Conservation (phyloP, 2,797 vertebrate genomes). For the Delichon dasypus region DNA sequence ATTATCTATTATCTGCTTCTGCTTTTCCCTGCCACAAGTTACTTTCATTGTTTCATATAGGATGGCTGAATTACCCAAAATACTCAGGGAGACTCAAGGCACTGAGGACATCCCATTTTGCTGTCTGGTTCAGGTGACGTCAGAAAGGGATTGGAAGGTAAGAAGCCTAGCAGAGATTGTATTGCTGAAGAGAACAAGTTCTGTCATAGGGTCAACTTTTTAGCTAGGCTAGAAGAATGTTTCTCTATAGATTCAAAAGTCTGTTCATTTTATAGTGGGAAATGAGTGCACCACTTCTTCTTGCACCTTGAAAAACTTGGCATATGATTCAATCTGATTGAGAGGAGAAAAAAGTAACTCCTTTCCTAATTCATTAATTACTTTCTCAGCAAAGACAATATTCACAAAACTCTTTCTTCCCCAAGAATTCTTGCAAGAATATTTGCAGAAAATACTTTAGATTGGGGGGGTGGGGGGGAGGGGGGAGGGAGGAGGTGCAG, state of each 20-base stretch:
- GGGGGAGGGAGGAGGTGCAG: too few species aligned
- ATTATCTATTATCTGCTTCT: neutral
- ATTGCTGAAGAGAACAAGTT: neutral
- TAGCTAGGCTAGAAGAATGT: neutral
- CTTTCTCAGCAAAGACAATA: neutral
- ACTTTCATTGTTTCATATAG: neutral
- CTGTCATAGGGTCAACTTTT: neutral
- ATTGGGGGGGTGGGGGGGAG: fast-evolving
- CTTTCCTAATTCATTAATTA: neutral
- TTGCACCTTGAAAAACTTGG: neutral
- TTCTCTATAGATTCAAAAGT: neutral
- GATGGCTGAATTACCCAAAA: neutral
- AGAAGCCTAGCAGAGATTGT: fast-evolving
- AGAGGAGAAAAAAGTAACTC: neutral
- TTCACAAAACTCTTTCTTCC: neutral
- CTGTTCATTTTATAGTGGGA: neutral
- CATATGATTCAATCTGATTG: neutral
- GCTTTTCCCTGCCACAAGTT: neutral
- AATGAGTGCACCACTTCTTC: neutral
- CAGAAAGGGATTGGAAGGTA: neutral
- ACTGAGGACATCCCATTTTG: neutral
- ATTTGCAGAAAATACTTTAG: neutral
- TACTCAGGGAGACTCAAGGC: neutral
- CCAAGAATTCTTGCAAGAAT: neutral
- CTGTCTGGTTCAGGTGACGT: neutral